Evolutionary conservation across 2,797 vertebrate species (phyloP).

Genomic region (Orientallactaga sibirica): DNA sequence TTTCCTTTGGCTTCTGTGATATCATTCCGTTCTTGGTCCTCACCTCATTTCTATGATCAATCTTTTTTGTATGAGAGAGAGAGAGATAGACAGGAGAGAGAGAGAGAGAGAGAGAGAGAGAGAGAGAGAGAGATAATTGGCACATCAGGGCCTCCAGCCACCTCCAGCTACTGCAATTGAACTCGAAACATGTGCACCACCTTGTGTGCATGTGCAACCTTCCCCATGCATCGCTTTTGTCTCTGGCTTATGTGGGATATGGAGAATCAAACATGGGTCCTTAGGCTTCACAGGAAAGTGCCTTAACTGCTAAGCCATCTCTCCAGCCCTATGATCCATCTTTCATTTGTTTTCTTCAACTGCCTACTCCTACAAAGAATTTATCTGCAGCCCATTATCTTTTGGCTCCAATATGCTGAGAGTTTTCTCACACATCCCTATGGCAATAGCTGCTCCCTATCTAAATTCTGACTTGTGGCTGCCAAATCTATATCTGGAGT

Average conservation of each 20-base stretch:
- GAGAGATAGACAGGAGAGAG: too few relatives aligned
- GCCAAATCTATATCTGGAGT: not conserved
- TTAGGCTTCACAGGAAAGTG: too few relatives aligned
- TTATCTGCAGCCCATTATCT: not conserved
- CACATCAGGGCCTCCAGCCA: too few relatives aligned
- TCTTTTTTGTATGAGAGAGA: not conserved
- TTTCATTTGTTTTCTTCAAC: not conserved
- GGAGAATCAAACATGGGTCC: too few relatives aligned
- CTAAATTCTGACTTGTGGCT: not conserved
- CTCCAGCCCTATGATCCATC: not conserved
- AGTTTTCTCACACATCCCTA: not conserved
- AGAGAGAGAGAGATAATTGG: too few relatives aligned
- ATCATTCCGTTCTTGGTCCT: not conserved
- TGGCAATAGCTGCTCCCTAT: not conserved
- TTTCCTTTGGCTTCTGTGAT: constrained; percentile 12
- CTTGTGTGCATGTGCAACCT: too few relatives aligned
- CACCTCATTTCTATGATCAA: not conserved
- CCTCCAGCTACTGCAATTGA: too few relatives aligned
- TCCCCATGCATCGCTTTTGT: too few relatives aligned
- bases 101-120: too few relatives aligned
- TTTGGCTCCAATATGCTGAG: not conserved
- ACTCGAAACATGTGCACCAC: too few relatives aligned
- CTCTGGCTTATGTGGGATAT: too few relatives aligned
- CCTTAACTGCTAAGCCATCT: too few relatives aligned
- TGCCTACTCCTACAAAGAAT: not conserved